Evolutionary conservation across 2,888 invertebrate genomes (phyloP).

Genomic region (Acheta domesticus): DNA sequence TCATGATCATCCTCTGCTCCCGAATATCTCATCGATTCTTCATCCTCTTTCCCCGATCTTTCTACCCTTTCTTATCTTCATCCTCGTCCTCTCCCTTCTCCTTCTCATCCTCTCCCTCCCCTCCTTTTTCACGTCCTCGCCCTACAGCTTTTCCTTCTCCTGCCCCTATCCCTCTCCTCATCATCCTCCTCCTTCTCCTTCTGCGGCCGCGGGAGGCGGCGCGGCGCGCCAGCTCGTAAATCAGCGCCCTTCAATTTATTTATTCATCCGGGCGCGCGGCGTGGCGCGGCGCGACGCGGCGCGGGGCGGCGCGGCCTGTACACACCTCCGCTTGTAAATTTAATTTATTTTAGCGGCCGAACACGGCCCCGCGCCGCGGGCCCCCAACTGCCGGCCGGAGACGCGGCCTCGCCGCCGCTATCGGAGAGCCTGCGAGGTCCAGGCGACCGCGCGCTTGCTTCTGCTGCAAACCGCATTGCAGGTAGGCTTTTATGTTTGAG

Average conservation of each 20-base stretch:
- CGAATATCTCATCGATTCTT: too few species aligned
- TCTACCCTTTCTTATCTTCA: not conserved
- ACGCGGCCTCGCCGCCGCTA: slow-evolving; percentile 50
- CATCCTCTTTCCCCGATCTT: too few species aligned
- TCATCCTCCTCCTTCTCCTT: not conserved
- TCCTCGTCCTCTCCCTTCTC: not conserved
- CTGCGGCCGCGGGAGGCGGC: not conserved
- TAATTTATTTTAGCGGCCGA: not conserved
- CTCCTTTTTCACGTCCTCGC: not conserved
- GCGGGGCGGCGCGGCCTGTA: not conserved
- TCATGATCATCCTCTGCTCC: too few species aligned
- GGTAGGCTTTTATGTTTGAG: too few species aligned
- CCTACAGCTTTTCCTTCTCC: not conserved
- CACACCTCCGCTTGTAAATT: slow-evolving; percentile 11
- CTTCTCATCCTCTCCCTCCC: not conserved
- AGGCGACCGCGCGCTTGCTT: too few species aligned
- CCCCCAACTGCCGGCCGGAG: slow-evolving; percentile 53
- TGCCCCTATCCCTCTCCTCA: not conserved
- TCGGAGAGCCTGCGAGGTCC: too few species aligned
- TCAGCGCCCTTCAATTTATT: slow-evolving; percentile 18
- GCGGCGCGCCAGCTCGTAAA: not conserved
- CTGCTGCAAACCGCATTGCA: too few species aligned
- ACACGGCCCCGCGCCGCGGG: slow-evolving; percentile 47
- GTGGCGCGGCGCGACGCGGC: not conserved
- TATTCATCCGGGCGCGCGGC: not conserved